phyloP scores from a whole-genome alignment of 2,113 vertebrate genomes.

The Ctenomys sociabilis region DNA sequence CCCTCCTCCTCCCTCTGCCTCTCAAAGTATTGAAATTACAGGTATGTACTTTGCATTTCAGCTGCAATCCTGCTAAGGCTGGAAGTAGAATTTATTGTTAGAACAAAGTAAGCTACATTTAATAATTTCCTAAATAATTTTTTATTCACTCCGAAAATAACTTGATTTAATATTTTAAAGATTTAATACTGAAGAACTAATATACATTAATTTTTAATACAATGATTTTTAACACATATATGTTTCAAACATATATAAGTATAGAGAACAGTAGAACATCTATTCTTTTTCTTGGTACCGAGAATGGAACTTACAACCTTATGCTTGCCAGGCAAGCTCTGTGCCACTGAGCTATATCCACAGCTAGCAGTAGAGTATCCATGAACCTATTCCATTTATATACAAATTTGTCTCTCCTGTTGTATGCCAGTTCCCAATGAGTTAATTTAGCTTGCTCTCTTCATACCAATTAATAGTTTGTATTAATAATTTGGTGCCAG shows the following conservation, averaged over 20 bases:
- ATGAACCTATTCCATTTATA: background rate
- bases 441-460: background rate
- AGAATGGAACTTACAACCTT: no score
- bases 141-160: background rate
- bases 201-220: background rate
- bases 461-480: no score
- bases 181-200: background rate
- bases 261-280: background rate
- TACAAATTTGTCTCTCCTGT: background rate
- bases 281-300: background rate
- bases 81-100: background rate
- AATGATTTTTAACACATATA: no score
- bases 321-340: no score
- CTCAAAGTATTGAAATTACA: background rate
- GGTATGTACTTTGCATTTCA: background rate
- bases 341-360: no score
- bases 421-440: background rate
- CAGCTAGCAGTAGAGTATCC: background rate
- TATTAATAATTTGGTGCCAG: background rate
- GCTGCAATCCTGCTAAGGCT: background rate
- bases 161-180: background rate
- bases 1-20: background rate
- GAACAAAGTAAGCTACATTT: background rate
- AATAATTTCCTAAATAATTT: background rate
- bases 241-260: slow-evolving; percentile 8